A percentile compares a stretch with the other conserved stretches of the same genome.
Evolutionary conservation across 2,113 vertebrate species (phyloP).

Genomic region (Strix aluco): DNA sequence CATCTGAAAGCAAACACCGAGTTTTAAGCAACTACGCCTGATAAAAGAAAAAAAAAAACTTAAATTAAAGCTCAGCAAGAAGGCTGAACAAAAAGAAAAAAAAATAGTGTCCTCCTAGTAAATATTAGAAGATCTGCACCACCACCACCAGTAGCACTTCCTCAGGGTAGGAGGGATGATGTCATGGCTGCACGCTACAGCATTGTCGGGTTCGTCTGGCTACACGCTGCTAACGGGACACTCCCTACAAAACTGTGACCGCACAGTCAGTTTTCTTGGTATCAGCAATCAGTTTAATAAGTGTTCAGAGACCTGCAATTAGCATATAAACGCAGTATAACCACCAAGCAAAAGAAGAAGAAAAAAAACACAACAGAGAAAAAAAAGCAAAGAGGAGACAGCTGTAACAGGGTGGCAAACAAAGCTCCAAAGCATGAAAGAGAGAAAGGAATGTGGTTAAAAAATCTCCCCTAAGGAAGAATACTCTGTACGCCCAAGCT

Average conservation of each 20-base stretch:
- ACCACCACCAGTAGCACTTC: constrained; percentile 64
- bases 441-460: constrained; percentile 67
- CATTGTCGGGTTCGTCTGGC: constrained; percentile 56
- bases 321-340: constrained; percentile 43
- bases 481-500: constrained; percentile 15
- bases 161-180: constrained; percentile 69
- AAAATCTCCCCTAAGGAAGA: constrained; percentile 70
- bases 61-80: neutral
- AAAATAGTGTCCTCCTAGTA: neutral
- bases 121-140: constrained; percentile 38
- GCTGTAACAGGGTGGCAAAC: constrained; percentile 55
- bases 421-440: constrained; percentile 66
- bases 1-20: neutral
- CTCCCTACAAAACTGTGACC: constrained; percentile 67
- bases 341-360: neutral
- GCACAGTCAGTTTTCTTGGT: constrained; percentile 40
- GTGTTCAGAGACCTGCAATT: constrained; percentile 58
- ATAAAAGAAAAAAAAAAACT: neutral
- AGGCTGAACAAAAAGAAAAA: neutral
- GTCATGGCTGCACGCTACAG: constrained; percentile 55
- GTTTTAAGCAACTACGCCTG: neutral
- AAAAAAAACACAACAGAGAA: neutral
- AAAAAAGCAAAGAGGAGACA: neutral
- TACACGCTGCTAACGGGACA: constrained; percentile 59
- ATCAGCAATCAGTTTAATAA: constrained; percentile 70